A percentile compares a stretch with the other conserved stretches of the same genome.
These are phyloP conservation scores for Umimayanthus chanpuru DNA, from an alignment of 92 coral and sea anemone species.

Conservation along the genomic window DNA sequence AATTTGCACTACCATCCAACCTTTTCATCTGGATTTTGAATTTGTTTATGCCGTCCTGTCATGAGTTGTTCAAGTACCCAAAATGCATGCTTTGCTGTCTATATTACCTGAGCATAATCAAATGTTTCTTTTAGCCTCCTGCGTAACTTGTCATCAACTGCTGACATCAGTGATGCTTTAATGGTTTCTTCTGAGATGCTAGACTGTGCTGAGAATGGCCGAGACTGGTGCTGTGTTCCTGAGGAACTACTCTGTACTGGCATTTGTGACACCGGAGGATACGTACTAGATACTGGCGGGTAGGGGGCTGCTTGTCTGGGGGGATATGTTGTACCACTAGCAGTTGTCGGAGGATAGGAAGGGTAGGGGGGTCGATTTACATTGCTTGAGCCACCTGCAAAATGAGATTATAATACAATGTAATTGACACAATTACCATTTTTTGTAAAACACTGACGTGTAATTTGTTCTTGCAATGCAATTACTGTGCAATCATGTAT, in stretches of 20 bases:
- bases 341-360: slow-evolving; percentile 43
- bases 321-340: slow-evolving; percentile 44
- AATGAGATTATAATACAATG: background rate
- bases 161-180: slow-evolving; percentile 78
- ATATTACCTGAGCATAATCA: slow-evolving; percentile 89
- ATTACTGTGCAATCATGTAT: too few relatives aligned
- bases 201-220: slow-evolving; percentile 50
- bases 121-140: slow-evolving; percentile 81
- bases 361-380: slow-evolving; percentile 60
- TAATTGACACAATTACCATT: background rate
- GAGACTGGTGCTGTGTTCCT: slow-evolving; percentile 30
- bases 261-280: slow-evolving; percentile 19
- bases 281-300: slow-evolving; percentile 62
- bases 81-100: background rate
- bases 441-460: too few relatives aligned
- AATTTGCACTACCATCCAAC: background rate
- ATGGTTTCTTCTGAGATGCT: slow-evolving; percentile 76
- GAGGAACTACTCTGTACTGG: slow-evolving; percentile 43
- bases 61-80: too few relatives aligned
- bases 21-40: too few relatives aligned
- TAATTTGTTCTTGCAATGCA: too few relatives aligned
- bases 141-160: slow-evolving; percentile 84
- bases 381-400: slow-evolving; percentile 48
- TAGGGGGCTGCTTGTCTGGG: slow-evolving; percentile 46
- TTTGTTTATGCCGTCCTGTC: background rate